A percentile compares a stretch with the other conserved stretches of the same genome.
Conservation (phyloP, 2,113 vertebrate species). For the Chaetops frenatus region DNA sequence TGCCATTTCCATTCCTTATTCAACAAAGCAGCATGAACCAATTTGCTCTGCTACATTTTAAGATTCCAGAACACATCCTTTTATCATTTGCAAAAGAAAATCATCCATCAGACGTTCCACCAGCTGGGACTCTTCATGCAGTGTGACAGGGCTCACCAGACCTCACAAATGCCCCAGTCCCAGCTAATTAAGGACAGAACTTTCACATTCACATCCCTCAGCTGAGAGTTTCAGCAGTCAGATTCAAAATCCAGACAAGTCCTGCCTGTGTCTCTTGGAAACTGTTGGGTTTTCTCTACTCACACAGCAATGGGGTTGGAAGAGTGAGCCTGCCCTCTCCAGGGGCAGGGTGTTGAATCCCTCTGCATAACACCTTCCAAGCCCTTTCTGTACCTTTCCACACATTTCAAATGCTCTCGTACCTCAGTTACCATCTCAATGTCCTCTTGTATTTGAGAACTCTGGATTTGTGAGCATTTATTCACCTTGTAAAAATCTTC, state of each 20-base stretch:
- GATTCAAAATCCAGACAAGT: not conserved
- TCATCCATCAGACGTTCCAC: not conserved
- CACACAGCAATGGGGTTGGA: not conserved
- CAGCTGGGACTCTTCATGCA: not conserved
- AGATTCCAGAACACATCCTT: not conserved
- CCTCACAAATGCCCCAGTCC: rapidly evolving
- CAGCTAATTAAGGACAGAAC: not conserved
- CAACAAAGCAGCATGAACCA: not conserved
- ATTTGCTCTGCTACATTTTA: not conserved
- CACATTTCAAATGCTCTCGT: not conserved
- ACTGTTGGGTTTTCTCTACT: not conserved
- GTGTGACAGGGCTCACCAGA: not conserved
- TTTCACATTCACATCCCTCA: not conserved
- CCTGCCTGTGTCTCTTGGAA: not conserved
- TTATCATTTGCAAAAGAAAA: not conserved
- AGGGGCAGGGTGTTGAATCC: not conserved
- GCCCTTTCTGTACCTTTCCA: not conserved
- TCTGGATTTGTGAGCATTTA: not conserved
- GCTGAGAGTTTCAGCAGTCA: not conserved
- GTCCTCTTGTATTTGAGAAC: not conserved
- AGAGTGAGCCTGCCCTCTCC: not conserved
- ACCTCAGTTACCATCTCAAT: not conserved
- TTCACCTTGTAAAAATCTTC: not conserved
- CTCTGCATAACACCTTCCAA: not conserved
- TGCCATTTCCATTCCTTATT: not conserved